Conservation (phyloP, 2,888 invertebrate genomes). For the Cylindroiulus punctatus region DNA sequence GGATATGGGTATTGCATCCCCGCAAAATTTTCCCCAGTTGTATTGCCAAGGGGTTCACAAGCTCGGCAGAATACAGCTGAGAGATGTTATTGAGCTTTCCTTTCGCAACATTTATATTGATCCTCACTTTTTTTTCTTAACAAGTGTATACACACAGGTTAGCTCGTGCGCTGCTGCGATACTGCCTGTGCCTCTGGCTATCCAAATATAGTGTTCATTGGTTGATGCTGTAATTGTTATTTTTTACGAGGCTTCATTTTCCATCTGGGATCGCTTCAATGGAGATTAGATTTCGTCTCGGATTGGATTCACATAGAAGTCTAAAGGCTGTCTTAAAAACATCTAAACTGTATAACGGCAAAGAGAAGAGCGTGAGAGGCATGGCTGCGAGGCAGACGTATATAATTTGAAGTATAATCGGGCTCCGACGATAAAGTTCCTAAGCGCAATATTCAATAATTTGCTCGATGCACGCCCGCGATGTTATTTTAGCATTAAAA, state of each 20-base stretch:
- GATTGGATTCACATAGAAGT: constrained; percentile 46
- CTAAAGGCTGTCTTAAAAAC: constrained; percentile 42
- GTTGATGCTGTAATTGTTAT: constrained; percentile 52
- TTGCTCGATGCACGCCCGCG: background rate
- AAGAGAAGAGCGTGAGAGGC: background rate
- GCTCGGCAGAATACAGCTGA: constrained; percentile 12
- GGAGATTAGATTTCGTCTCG: constrained; percentile 51
- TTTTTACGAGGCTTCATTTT: constrained; percentile 52
- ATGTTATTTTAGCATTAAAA: constrained; percentile 38
- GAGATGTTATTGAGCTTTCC: constrained; percentile 26
- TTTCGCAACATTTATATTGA: constrained; percentile 34
- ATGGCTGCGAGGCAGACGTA: background rate
- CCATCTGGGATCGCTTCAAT: constrained; percentile 52
- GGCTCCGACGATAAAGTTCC: background rate
- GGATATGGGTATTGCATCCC: background rate
- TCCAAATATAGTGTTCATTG: constrained; percentile 48
- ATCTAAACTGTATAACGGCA: constrained; percentile 17
- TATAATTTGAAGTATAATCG: constrained; percentile 28
- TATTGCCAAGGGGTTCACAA: constrained; percentile 14
- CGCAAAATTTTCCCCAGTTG: background rate
- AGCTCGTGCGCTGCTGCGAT: background rate
- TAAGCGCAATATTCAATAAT: constrained; percentile 33
- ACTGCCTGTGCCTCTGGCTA: constrained; percentile 45
- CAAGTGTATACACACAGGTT: constrained; percentile 23
- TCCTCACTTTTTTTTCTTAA: background rate